A percentile compares a stretch with the other conserved stretches of the same genome.
Conservation (phyloP, 1,140 invertebrate species). For the Pteromalus puparum region DNA sequence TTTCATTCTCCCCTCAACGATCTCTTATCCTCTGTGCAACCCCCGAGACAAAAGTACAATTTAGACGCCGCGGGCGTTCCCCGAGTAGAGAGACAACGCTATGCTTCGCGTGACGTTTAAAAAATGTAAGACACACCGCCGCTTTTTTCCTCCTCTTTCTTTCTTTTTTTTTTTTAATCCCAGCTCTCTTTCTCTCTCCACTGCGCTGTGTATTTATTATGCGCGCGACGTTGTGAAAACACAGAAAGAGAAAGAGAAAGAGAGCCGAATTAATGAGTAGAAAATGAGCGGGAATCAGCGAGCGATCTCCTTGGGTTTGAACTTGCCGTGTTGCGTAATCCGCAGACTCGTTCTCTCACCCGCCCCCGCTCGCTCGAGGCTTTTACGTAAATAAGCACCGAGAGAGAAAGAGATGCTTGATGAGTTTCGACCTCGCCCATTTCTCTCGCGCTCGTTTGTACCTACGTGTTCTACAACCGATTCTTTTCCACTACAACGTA, state of each 20-base stretch:
- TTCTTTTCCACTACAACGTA: not conserved
- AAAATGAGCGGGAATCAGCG: no score
- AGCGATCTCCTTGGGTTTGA: not conserved
- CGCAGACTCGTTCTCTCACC: no score
- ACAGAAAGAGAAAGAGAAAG: conserved; percentile 1
- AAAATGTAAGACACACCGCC: not conserved
- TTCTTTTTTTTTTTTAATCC: not conserved
- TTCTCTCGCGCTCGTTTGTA: not conserved
- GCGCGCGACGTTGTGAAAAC: not conserved
- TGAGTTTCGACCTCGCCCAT: not conserved
- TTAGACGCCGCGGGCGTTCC: conserved; percentile 30
- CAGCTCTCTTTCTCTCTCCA: not conserved
- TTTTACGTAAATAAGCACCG: not conserved
- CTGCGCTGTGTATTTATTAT: no score
- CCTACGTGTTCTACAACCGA: not conserved
- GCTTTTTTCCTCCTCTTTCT: not conserved
- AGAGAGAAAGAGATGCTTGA: not conserved
- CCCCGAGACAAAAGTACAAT: conserved; percentile 41
- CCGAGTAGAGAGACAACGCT: not conserved
- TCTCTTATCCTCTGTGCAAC: not conserved
- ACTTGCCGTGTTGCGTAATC: not conserved
- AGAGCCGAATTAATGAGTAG: no score
- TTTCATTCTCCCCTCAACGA: conserved; percentile 24
- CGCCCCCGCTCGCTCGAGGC: no score
- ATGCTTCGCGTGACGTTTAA: conserved; percentile 30